A percentile compares a stretch with the other conserved stretches of the same genome.
phyloP scores from a whole-genome alignment of 2,888 invertebrate genomes.

The Himalopsyche kuldschensis region DNA sequence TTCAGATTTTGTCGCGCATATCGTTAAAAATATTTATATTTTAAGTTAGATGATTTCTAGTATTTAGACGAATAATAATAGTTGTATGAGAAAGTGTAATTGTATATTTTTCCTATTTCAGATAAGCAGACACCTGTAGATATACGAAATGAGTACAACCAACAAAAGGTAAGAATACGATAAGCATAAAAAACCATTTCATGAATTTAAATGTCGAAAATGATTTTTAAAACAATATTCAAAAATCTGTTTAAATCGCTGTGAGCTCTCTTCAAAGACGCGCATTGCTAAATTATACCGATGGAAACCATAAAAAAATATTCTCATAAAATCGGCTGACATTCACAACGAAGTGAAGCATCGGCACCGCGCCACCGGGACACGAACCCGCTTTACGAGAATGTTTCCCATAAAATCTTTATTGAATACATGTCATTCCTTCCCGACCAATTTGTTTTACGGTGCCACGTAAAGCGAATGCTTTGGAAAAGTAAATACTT shows the following conservation, averaged over 20 bases:
- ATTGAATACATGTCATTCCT: slow-evolving; percentile 37
- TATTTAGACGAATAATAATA: too few relatives aligned
- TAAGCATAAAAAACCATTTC: too few relatives aligned
- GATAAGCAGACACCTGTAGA: too few relatives aligned
- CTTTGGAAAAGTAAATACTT: slow-evolving; percentile 32
- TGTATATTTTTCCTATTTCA: too few relatives aligned
- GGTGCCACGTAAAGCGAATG: slow-evolving; percentile 32
- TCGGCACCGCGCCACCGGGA: slow-evolving; percentile 2
- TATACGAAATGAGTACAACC: too few relatives aligned
- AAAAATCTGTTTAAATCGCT: not conserved
- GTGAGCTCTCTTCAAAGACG: not conserved
- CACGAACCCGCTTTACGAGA: slow-evolving; percentile 30
- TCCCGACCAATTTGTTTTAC: slow-evolving; percentile 35
- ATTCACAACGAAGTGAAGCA: not conserved
- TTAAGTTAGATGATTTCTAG: too few relatives aligned
- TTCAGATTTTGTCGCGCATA: too few relatives aligned
- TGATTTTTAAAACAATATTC: not conserved
- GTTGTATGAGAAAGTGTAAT: too few relatives aligned
- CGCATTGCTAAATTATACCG: not conserved
- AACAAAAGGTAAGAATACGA: too few relatives aligned
- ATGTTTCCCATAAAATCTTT: slow-evolving; percentile 33
- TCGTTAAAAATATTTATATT: too few relatives aligned
- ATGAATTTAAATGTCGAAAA: too few relatives aligned
- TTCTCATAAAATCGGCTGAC: slow-evolving; percentile 4
- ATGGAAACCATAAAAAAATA: not conserved